Conservation (phyloP, 2,888 invertebrate genomes). For the Synergus itoensis region DNA sequence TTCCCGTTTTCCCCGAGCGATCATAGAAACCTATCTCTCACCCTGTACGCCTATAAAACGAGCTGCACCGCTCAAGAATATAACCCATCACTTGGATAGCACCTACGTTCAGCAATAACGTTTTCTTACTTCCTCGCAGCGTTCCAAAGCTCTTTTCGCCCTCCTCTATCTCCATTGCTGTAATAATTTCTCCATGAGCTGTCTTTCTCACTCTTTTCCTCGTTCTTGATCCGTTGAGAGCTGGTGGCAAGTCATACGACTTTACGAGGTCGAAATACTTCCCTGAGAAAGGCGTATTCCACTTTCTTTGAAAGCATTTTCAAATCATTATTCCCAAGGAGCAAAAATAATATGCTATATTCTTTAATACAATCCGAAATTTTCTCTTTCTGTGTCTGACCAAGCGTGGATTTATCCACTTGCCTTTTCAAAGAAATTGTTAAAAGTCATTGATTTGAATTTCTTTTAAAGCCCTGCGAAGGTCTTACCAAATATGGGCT, state of each 20-base stretch:
- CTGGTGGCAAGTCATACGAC: constrained; percentile 31
- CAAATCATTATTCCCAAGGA: neutral
- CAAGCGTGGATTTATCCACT: neutral
- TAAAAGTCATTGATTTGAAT: no score
- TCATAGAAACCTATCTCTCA: constrained; percentile 42
- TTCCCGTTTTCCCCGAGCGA: constrained; percentile 37
- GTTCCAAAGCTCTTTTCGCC: constrained; percentile 16
- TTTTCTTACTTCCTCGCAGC: constrained; percentile 35
- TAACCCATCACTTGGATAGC: constrained; percentile 42
- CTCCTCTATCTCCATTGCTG: constrained; percentile 15
- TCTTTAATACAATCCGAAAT: neutral
- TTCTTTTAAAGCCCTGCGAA: no score
- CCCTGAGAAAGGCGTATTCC: constrained; percentile 25
- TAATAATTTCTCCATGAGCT: constrained; percentile 51
- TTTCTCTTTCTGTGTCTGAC: neutral
- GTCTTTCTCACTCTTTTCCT: constrained; percentile 43
- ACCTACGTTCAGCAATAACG: constrained; percentile 36
- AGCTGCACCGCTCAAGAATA: constrained; percentile 41
- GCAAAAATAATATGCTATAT: neutral
- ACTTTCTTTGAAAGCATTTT: constrained; percentile 27
- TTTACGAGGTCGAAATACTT: constrained; percentile 30
- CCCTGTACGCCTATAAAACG: constrained; percentile 40
- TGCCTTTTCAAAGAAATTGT: no score
- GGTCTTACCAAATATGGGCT: no score
- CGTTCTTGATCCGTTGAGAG: constrained; percentile 31